phyloP scores from a whole-genome alignment of 1,140 invertebrate genomes.

The Parapsyche elsis region DNA sequence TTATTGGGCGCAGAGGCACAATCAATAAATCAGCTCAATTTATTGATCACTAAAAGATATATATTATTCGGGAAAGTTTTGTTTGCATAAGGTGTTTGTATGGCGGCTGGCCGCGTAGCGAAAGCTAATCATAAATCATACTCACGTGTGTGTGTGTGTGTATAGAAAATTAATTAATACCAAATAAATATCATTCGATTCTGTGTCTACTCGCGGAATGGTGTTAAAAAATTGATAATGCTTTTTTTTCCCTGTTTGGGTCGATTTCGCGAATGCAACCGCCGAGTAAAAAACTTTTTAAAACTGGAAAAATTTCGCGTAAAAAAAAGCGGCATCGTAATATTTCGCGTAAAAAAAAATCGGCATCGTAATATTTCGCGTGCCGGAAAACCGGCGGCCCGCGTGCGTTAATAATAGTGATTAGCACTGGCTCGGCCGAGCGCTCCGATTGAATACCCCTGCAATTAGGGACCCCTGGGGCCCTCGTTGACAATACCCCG shows the following conservation, averaged over 20 bases:
- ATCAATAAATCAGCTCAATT: conserved; percentile 28
- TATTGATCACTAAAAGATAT: conserved; percentile 30
- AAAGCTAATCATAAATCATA: background rate
- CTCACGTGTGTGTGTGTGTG: no score
- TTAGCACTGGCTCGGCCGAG: conserved; percentile 1
- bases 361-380: background rate
- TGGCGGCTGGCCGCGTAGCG: background rate
- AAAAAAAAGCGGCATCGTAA: background rate
- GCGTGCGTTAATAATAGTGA: conserved; percentile 26
- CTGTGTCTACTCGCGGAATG: no score
- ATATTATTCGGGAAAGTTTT: conserved; percentile 23
- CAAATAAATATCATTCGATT: no score
- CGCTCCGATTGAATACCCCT: conserved; percentile 29
- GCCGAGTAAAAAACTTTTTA: background rate
- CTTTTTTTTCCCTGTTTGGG: no score
- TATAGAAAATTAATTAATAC: no score
- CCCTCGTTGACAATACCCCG: conserved; percentile 19
- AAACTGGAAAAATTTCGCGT: background rate
- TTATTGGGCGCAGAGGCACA: conserved; percentile 18
- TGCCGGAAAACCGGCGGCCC: background rate
- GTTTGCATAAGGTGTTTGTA: conserved; percentile 22
- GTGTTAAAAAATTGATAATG: no score
- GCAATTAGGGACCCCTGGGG: conserved; percentile 16
- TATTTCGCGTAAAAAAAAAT: background rate
- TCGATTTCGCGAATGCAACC: background rate